Evolutionary conservation across 2,888 invertebrate species (phyloP), one percentile per base, ranked within the genome.

Genomic region (Sminthurinus aureus): DNA sequence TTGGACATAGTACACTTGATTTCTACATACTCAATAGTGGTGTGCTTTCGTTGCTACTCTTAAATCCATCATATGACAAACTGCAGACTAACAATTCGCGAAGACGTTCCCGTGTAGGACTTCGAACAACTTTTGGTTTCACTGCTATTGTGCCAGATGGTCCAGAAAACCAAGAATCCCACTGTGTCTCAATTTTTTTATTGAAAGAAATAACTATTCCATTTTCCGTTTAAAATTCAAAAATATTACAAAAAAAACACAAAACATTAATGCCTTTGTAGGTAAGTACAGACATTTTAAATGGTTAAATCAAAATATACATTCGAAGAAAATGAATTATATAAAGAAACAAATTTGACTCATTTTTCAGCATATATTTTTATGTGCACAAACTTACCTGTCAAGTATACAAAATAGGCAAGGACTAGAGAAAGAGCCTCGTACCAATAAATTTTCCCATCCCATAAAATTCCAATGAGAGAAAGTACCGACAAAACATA

Each of bases 381-480:
- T 58, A 58, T 18, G 18, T 24, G 69, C 20, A 9, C 9, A 71
- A 20, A 91, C 91, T 91, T 94, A 88, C 95, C 94, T 86, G 93
- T 93, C 89, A 96, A 94, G 90, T 96, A 96, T 82, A 95, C 93
- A 85, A 94, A 94, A 90, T 96, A 96, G 71, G 95, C 92, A 50
- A 94, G 91, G 50, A 96, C 94, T 87, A 96, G 92, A 71, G 94
- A 92, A 79, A 95, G 91, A 9, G 95, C 95, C 91, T 96, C 96
- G 89, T 94, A 96, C 96, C 96, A 96, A 90, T 95, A 94, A 80
- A 96, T 95, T 84, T 94, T 92, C 89, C 95, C 95, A 89, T 96
- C 96, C 89, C 95, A 94, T 91, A 96, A 94, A 87, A 95, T 94
- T 90, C 94, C 93, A 89, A 96, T 95, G 85, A 96, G 92, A 87